These are phyloP conservation scores for Holacanthella duospinosa DNA, from an alignment of 2,888 invertebrate genomes.

Conservation along the genomic window DNA sequence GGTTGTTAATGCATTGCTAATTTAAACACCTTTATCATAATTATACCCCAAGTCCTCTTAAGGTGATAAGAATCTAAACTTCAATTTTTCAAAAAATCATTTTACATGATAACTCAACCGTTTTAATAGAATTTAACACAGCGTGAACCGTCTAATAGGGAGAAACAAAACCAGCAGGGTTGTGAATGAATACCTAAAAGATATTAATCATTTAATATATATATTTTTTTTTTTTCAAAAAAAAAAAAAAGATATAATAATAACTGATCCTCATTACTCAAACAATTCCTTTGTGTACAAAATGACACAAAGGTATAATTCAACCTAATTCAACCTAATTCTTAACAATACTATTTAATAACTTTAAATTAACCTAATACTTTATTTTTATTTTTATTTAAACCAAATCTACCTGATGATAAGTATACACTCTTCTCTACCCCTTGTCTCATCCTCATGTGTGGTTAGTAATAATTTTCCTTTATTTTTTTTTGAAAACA, in stretches of 20 bases:
- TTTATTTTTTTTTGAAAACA: background rate
- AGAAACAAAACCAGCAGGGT: conserved; percentile 13
- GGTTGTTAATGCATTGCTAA: conserved; percentile 1
- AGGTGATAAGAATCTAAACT: background rate
- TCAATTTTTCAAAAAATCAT: background rate
- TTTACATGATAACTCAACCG: background rate
- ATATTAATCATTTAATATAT: conserved; percentile 32
- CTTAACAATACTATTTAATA: too few relatives aligned
- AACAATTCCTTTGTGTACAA: too few relatives aligned
- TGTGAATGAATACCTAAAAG: conserved; percentile 31
- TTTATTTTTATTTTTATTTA: too few relatives aligned
- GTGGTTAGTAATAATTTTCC: background rate
- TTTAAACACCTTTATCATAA: background rate
- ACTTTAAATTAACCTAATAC: too few relatives aligned
- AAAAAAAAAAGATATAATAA: background rate
- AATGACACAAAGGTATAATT: too few relatives aligned
- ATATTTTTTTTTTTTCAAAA: background rate
- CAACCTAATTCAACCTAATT: too few relatives aligned
- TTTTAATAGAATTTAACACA: conserved; percentile 32
- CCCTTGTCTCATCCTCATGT: background rate
- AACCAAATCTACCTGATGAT: too few relatives aligned
- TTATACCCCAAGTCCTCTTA: background rate
- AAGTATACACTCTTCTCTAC: too few relatives aligned
- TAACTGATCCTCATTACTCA: too few relatives aligned
- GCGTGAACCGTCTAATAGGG: conserved; percentile 17